A percentile compares a stretch with the other conserved stretches of the same genome.
phyloP scores from a whole-genome alignment of 2,888 invertebrate genomes.

The Tromatobia lineatoria region DNA sequence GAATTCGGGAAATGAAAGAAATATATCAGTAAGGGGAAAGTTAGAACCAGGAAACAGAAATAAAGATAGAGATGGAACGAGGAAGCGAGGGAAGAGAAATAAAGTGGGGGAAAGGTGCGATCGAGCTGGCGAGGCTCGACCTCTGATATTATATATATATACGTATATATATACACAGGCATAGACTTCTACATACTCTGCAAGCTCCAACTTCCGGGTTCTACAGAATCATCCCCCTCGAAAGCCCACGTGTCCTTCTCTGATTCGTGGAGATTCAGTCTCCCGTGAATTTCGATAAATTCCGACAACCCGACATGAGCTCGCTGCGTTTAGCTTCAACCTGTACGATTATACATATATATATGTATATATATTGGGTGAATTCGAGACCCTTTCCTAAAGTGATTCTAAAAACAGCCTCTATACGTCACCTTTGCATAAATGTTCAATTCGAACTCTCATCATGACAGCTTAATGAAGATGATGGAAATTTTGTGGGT shows the following conservation, averaged over 20 bases:
- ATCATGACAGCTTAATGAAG: background rate
- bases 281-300: constrained; percentile 62
- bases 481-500: background rate
- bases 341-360: background rate
- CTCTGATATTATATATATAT: constrained; percentile 18
- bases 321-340: constrained; percentile 2
- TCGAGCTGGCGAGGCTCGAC: constrained; percentile 55
- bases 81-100: constrained; percentile 49
- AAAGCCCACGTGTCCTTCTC: constrained; percentile 34
- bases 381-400: background rate
- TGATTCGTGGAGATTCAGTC: constrained; percentile 35
- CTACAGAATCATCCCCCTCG: constrained; percentile 47
- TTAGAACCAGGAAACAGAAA: constrained; percentile 33
- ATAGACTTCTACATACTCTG: constrained; percentile 19
- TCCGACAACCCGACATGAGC: constrained; percentile 43
- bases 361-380: too few species aligned
- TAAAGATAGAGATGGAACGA: constrained; percentile 54
- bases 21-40: constrained; percentile 14
- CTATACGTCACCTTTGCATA: background rate
- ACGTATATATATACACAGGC: background rate
- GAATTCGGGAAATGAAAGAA: background rate
- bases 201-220: constrained; percentile 69
- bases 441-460: background rate
- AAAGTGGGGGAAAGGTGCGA: constrained; percentile 15
- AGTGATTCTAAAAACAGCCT: background rate